Percentiles rank a stretch among this genome's conserved stretches.
Evolutionary conservation across 1,140 invertebrate species (phyloP).

Genomic region (Trinorchestia longiramus): DNA sequence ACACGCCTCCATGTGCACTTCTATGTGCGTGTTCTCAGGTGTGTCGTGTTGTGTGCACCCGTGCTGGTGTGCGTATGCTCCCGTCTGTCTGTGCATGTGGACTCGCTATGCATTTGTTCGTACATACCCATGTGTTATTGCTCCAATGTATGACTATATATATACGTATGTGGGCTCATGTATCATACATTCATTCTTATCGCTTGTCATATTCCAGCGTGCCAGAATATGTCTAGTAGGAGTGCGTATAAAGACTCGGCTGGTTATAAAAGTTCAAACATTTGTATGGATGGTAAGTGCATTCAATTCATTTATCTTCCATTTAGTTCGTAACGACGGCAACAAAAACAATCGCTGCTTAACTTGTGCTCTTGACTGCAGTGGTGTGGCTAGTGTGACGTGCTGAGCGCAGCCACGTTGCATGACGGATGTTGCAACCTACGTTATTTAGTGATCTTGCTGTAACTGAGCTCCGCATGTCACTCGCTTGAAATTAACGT

Average conservation of each 20-base stretch:
- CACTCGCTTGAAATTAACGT: neutral
- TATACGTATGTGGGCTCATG: neutral
- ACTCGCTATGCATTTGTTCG: neutral
- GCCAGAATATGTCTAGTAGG: neutral
- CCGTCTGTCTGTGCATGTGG: neutral
- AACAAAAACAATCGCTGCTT: neutral
- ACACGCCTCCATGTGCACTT: neutral
- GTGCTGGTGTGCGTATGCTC: neutral
- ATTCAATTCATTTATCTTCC: neutral
- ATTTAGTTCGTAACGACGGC: neutral
- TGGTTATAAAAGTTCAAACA: neutral
- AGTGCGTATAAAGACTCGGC: neutral
- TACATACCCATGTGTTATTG: neutral
- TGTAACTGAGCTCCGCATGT: neutral
- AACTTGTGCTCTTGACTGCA: neutral
- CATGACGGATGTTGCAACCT: neutral
- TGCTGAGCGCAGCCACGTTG: neutral
- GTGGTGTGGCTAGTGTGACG: neutral
- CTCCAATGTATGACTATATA: neutral
- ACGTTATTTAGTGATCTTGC: neutral
- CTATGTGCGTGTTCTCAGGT: neutral
- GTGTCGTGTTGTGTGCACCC: neutral
- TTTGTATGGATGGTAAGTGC: neutral
- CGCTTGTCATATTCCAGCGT: neutral
- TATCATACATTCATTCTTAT: neutral